Base-by-base conservation (phyloP, 2,888 invertebrate genomes). In the Epinotia demarniana region DNA sequence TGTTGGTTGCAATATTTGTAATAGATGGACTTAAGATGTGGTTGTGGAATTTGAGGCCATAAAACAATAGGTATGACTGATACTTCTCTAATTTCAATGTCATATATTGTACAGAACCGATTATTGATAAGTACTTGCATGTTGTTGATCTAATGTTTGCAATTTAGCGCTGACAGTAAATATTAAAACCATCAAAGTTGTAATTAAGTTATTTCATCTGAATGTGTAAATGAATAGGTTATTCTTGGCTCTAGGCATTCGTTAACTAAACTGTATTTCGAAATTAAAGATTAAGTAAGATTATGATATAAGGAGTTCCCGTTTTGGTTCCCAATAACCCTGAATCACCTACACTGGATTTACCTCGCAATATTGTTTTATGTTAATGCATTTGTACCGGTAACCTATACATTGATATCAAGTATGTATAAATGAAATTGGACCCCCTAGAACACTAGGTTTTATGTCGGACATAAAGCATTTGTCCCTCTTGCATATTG, bases 21-120 rank as follows among this genome's bases (percentile, higher is more conserved):
- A 86, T 78, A 83, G 83, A 85, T 84, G 83, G 85, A 82, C 83
- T 81, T 82, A 85, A 85, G 84, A 82, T 86, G 88, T 88, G 89
- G 87, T 89, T 90, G 89, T 90, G 87, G 89, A 89, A 80, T 78
- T 82, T 82, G 86, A 89, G 88, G 88, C 89, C 90, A 90, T 90
- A 89, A 82, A 84, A 80, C 80, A 80, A 77, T 81, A 81, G 82
- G 84, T 85, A 85, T 85, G 89, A 89, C 89, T 90, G 89, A 90
- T 85, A 85, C 78, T 79, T 80, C 79, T 80, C 78, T 79, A 77
- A 79, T 80, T 80, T 79, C 81, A 79, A 62, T 76, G 71, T 77
- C 73, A 72, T 62, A 64, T 67, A 77, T 84, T 86, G 86, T 86
- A 85, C 83, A 86, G 85, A 83, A 81, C 80, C 78, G 75, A 78